Percentiles rank a stretch among this genome's conserved stretches.
Conservation (phyloP, 2,888 invertebrate species). For the Sericinus montela region DNA sequence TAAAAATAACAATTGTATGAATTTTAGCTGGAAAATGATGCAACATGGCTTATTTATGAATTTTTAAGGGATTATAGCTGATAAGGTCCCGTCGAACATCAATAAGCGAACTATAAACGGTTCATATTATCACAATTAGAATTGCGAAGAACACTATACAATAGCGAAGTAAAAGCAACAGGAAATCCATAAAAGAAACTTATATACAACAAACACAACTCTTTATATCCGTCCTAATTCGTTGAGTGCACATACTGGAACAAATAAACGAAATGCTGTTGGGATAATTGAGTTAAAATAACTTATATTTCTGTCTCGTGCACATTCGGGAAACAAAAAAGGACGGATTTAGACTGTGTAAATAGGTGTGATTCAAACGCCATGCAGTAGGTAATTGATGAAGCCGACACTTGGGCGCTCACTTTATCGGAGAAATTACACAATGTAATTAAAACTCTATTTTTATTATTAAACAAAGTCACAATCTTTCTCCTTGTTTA, state of each 20-base stretch:
- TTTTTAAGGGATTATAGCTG: too few species aligned
- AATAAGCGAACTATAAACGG: neutral
- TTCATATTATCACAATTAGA: slow-evolving; percentile 1
- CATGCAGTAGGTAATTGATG: too few species aligned
- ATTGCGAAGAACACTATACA: slow-evolving; percentile 12
- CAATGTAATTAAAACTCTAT: too few species aligned
- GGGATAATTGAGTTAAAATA: slow-evolving; percentile 15
- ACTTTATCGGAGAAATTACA: too few species aligned
- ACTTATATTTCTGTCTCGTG: slow-evolving; percentile 6
- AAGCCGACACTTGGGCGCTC: too few species aligned
- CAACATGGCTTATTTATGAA: too few species aligned
- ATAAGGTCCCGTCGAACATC: too few species aligned
- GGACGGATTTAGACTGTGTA: neutral
- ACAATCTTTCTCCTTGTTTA: too few species aligned
- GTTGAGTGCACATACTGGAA: slow-evolving; percentile 19
- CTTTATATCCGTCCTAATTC: slow-evolving; percentile 14
- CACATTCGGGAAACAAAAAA: neutral
- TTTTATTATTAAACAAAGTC: too few species aligned
- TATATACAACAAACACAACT: slow-evolving; percentile 14
- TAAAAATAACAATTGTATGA: too few species aligned
- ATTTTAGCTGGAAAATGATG: too few species aligned
- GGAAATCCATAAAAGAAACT: slow-evolving; percentile 10
- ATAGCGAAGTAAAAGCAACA: slow-evolving; percentile 14
- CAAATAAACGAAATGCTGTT: slow-evolving; percentile 15
- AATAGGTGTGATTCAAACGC: neutral